These are phyloP conservation scores for Pristis pectinata DNA, from an alignment of 2,797 vertebrate species.

Conservation along the genomic window DNA sequence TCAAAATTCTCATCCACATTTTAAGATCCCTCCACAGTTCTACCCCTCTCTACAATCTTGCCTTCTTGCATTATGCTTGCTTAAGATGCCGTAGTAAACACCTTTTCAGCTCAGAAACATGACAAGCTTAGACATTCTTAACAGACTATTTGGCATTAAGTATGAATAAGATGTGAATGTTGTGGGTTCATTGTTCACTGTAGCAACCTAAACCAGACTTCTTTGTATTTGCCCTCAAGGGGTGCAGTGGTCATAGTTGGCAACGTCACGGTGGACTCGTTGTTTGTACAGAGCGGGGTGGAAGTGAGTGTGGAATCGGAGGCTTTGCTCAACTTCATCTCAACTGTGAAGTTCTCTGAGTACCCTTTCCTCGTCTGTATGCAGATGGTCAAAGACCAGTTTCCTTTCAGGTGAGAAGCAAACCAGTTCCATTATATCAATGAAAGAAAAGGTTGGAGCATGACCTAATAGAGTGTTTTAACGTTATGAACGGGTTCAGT, in stretches of 20 bases:
- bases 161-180: not conserved
- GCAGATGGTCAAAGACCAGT: slow-evolving; percentile 84
- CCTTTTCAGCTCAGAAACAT: not conserved
- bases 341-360: slow-evolving; percentile 91
- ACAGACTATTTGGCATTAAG: not conserved
- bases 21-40: no score
- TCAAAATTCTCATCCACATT: no score
- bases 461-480: not conserved
- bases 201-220: not conserved
- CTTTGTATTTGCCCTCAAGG: slow-evolving; percentile 53
- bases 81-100: not conserved
- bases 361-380: slow-evolving; percentile 96
- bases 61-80: not conserved
- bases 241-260: slow-evolving; percentile 67
- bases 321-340: slow-evolving; percentile 77
- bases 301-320: slow-evolving; percentile 79
- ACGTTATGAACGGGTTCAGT: not conserved
- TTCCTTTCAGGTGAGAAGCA: slow-evolving; percentile 76
- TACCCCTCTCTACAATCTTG: not conserved
- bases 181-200: not conserved
- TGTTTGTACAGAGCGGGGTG: slow-evolving; percentile 75
- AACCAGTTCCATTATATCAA: not conserved
- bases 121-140: not conserved
- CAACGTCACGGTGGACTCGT: slow-evolving; percentile 77
- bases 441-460: not conserved